These are phyloP conservation scores for Scelioninae gen. 1 DNA, from an alignment of 2,888 invertebrate genomes.

Conservation along the genomic window DNA sequence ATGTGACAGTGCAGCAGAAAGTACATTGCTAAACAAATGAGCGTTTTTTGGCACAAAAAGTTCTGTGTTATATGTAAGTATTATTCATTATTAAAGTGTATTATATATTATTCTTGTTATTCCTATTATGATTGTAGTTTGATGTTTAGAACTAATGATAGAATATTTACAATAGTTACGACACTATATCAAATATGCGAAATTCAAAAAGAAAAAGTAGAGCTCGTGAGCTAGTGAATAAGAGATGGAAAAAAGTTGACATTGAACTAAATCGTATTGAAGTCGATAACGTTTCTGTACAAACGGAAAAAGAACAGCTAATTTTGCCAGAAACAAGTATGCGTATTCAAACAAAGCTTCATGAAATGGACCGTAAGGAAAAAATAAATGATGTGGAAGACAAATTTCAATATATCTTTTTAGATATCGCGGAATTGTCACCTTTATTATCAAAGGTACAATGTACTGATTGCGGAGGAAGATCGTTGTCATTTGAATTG, in stretches of 20 bases:
- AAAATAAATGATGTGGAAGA: slow-evolving; percentile 2
- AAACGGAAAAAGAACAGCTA: slow-evolving; percentile 2
- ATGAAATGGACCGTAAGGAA: not conserved
- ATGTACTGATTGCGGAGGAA: slow-evolving; percentile 14
- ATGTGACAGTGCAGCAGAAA: not conserved
- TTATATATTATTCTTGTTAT: not conserved
- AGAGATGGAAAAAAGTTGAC: slow-evolving; percentile 10
- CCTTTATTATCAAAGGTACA: slow-evolving; percentile 12
- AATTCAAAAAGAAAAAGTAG: slow-evolving; percentile 7
- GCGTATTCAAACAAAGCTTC: slow-evolving; percentile 18
- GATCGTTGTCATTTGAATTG: not conserved
- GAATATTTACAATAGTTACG: slow-evolving; percentile 7
- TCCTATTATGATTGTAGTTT: not conserved
- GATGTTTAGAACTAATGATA: not conserved
- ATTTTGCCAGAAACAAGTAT: slow-evolving; percentile 15
- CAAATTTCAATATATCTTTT: slow-evolving; percentile 8
- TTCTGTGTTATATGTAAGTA: slow-evolving; percentile 1
- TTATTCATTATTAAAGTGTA: not conserved
- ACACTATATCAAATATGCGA: slow-evolving; percentile 7
- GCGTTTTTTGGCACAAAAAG: not conserved
- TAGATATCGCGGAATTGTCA: slow-evolving; percentile 19
- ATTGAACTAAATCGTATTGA: slow-evolving; percentile 3
- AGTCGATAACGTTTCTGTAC: slow-evolving; percentile 1
- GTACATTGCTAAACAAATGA: not conserved
- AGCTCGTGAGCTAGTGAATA: slow-evolving; percentile 10